A percentile compares a stretch with the other conserved stretches of the same genome.
Evolutionary conservation across 53 echinoderm and acorn worm species (phyloP).

Genomic region (Temnopleurus reevesii): DNA sequence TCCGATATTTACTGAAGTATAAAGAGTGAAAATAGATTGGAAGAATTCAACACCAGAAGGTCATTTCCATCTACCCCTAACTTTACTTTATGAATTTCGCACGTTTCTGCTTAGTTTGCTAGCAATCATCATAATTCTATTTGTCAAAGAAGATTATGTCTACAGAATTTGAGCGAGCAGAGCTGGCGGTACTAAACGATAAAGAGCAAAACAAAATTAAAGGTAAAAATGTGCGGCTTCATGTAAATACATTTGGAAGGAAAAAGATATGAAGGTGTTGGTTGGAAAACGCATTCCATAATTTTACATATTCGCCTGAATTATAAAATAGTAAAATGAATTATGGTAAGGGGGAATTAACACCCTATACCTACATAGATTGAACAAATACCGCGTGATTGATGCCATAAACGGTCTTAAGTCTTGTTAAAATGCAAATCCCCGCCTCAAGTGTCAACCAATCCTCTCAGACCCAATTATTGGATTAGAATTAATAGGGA

Average conservation of each 20-base stretch:
- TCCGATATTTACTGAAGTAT: not conserved
- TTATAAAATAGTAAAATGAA: no score
- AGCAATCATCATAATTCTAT: constrained; percentile 25
- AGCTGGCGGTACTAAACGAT: not conserved
- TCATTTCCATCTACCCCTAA: not conserved
- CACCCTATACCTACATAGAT: not conserved
- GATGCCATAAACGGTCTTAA: not conserved
- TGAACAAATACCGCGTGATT: not conserved
- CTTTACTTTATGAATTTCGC: constrained; percentile 18
- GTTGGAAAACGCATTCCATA: not conserved
- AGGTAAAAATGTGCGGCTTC: not conserved
- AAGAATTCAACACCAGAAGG: not conserved
- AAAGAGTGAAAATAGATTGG: not conserved
- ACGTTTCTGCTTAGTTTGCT: constrained; percentile 21
- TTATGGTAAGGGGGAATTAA: not conserved
- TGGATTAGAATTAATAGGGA: no score
- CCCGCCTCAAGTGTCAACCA: no score
- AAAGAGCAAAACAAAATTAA: not conserved
- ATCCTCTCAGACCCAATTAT: no score
- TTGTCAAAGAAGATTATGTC: constrained; percentile 34
- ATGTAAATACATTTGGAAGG: not conserved
- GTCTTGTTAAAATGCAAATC: not conserved
- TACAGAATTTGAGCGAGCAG: not conserved
- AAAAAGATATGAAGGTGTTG: not conserved
- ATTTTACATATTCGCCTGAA: not conserved